Percentiles rank a stretch among this genome's conserved stretches.
These are phyloP conservation scores for Dendroctonus ponderosae DNA, from an alignment of 1,140 invertebrate genomes.

Conservation along the genomic window DNA sequence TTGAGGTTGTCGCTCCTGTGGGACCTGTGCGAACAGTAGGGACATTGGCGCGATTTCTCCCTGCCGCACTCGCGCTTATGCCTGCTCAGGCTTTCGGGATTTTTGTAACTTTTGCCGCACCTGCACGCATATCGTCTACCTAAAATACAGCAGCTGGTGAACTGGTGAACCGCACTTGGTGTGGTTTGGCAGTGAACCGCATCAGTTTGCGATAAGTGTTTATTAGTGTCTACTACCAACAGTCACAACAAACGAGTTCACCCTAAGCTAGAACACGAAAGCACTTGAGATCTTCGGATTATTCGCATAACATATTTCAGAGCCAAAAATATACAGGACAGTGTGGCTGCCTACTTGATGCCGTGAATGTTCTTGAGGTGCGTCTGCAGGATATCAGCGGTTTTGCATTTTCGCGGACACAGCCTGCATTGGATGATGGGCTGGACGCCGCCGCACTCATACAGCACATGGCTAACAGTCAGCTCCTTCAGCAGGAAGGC, in stretches of 20 bases:
- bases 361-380: conserved; percentile 44
- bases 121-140: conserved; percentile 16
- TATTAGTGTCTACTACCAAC: too few relatives aligned
- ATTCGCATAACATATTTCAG: too few relatives aligned
- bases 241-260: too few relatives aligned
- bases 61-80: conserved; percentile 33
- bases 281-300: too few relatives aligned
- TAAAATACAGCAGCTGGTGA: background rate
- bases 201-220: too few relatives aligned
- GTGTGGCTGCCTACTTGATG: conserved; percentile 19
- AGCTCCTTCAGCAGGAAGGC: conserved; percentile 56
- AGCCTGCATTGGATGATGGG: conserved; percentile 50
- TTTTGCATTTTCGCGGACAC: conserved; percentile 46
- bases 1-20: conserved; percentile 34
- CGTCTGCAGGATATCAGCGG: conserved; percentile 40
- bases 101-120: conserved; percentile 34
- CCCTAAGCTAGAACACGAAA: too few relatives aligned
- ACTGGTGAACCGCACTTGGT: too few relatives aligned
- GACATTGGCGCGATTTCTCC: conserved; percentile 32
- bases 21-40: conserved; percentile 23
- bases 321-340: background rate
- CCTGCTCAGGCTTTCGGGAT: conserved; percentile 34
- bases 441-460: conserved; percentile 62
- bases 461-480: conserved; percentile 61
- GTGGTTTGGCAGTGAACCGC: too few relatives aligned